Evolutionary conservation across 2,888 invertebrate species (phyloP), one percentile per base, ranked within the genome.

Genomic region (Lithophane socia): DNA sequence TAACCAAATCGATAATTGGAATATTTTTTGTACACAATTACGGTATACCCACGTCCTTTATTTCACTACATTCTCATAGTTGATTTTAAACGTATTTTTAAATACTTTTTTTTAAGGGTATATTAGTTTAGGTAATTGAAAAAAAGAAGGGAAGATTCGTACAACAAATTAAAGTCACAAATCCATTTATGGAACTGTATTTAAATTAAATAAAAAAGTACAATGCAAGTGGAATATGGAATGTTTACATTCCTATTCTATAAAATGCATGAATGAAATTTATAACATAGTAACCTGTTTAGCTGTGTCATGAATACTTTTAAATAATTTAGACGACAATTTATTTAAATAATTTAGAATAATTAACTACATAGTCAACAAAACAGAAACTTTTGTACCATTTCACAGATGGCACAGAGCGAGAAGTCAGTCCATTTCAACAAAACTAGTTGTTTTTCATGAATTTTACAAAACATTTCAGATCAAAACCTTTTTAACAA

Each of bases 161-260:
- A 58, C 7, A 58, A 24, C 29, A 37, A 82, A 84, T 72, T 56
- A 82, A 80, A 85, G 49, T 16, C 24, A n/a, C 37, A 71, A 37
- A 75, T 63, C 29, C 47, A 29, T 61, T 37, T 61, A 49, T 3
- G 64, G 21, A 78, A 78, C 71, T 85, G 70, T 82, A 85, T 76
- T 84, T 76, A 65, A 79, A 75, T 60, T 13, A 77, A 73, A 79
- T 74, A 70, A 66, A 75, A 79, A 77, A 73, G 60, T 70, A 74
- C 79, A 79, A 79, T 67, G 77, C 82, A 78, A 63, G 49, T 79
- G 67, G 65, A 68, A 52, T 56, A 72, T 74, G 82, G 79, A 84
- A 84, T 84, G 84, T 70, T 49, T 24, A 74, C 83, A 84, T 84
- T 82, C 84, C 85, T 64, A 65, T 72, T 73, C n/a, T 74, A 71